Evolutionary conservation across 1,140 invertebrate genomes (phyloP).

Genomic region (Drosophila quadrilineata): DNA sequence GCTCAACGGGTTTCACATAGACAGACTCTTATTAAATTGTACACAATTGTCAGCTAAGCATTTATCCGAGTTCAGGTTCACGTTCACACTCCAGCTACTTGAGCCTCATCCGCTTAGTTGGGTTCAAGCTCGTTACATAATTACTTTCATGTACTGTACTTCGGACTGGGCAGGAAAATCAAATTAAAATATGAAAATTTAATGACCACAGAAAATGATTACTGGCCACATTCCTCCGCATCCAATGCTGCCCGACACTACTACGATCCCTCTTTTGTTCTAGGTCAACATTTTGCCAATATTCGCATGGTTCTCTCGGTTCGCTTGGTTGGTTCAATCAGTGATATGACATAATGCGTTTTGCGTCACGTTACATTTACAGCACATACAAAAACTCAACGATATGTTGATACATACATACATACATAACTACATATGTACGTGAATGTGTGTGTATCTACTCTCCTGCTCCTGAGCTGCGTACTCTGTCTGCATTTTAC

Average conservation of each 20-base stretch:
- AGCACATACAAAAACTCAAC: no score
- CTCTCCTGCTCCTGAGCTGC: background rate
- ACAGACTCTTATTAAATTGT: constrained; percentile 37
- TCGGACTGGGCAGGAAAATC: constrained; percentile 56
- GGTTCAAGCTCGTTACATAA: constrained; percentile 62
- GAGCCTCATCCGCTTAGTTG: constrained; percentile 60
- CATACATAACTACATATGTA: background rate
- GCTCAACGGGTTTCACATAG: constrained; percentile 49
- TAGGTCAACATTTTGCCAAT: constrained; percentile 62
- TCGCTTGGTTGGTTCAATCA: constrained; percentile 69
- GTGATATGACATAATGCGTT: constrained; percentile 78
- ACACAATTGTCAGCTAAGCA: constrained; percentile 63
- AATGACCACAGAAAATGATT: constrained; percentile 54
- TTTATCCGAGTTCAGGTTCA: constrained; percentile 47
- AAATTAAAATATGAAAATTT: constrained; percentile 79
- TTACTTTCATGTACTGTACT: constrained; percentile 44
- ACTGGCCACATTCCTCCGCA: no score
- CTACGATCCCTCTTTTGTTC: no score
- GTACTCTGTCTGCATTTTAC: constrained; percentile 21
- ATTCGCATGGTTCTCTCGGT: constrained; percentile 32
- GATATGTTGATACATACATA: constrained; percentile 40
- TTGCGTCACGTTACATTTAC: constrained; percentile 69
- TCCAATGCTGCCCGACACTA: no score
- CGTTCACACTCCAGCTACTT: background rate
- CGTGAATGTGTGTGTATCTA: constrained; percentile 2